These are phyloP conservation scores for Vanacampus margaritifer DNA, from an alignment of 2,113 vertebrate genomes.

Conservation along the genomic window DNA sequence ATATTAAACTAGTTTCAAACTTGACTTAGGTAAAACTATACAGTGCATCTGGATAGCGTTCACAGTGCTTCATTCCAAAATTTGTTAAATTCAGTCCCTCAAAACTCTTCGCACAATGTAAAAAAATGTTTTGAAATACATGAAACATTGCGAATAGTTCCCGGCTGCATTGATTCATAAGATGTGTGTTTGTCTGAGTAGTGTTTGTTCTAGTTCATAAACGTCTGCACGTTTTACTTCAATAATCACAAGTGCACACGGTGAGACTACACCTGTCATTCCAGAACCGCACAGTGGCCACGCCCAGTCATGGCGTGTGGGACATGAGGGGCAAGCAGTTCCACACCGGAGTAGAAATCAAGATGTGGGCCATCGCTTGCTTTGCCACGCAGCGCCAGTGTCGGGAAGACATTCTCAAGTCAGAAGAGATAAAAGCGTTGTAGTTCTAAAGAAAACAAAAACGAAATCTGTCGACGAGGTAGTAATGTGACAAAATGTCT, in stretches of 20 bases:
- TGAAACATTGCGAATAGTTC: not conserved
- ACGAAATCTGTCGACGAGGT: not conserved
- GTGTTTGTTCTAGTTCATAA: not conserved
- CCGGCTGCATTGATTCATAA: not conserved
- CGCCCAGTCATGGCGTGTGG: slow-evolving; percentile 97
- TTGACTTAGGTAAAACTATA: no score
- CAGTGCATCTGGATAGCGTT: no score
- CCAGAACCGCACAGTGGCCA: slow-evolving; percentile 96
- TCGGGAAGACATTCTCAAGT: slow-evolving; percentile 98
- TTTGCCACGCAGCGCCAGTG: slow-evolving; percentile 98
- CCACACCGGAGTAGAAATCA: slow-evolving; percentile 97
- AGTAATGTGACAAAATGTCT: not conserved
- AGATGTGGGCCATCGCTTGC: slow-evolving; percentile 99
- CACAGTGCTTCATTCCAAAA: no score
- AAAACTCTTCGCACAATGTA: no score
- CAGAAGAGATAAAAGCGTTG: slow-evolving; percentile 48
- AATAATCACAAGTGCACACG: slow-evolving; percentile 25
- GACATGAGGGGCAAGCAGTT: slow-evolving; percentile 99
- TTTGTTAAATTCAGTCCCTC: no score
- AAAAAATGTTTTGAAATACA: not conserved
- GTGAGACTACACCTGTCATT: slow-evolving; percentile 61
- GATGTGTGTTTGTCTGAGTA: not conserved
- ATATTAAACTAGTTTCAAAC: no score
- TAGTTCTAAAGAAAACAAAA: not conserved
- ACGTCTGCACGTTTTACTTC: slow-evolving; percentile 21